Evolutionary conservation across 2,113 vertebrate genomes (phyloP).

Genomic region (Rhipidura dahli): DNA sequence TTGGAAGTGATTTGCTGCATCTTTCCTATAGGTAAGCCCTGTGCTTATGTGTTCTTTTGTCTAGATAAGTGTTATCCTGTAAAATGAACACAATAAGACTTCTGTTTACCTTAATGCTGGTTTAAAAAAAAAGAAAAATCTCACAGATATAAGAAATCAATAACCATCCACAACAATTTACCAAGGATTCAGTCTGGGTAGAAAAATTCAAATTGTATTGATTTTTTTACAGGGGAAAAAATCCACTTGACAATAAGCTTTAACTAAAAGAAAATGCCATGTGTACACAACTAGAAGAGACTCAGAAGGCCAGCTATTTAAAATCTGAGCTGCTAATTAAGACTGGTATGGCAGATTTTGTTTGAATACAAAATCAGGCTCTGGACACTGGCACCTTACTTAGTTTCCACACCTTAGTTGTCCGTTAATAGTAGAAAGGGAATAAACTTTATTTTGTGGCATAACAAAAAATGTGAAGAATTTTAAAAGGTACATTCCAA

Average conservation of each 20-base stretch:
- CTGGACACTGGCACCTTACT: background rate
- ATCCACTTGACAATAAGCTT: background rate
- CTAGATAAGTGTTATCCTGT: constrained; percentile 66
- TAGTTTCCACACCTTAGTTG: background rate
- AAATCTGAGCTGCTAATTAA: constrained; percentile 8
- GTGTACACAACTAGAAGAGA: background rate
- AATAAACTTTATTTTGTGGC: background rate
- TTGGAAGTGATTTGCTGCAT: constrained; percentile 36
- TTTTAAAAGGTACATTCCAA: background rate
- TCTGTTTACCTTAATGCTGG: constrained; percentile 71
- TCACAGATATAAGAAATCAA: constrained; percentile 73
- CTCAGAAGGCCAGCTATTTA: constrained; percentile 23
- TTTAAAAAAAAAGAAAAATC: constrained; percentile 49
- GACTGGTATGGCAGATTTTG: background rate
- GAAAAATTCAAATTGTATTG: constrained; percentile 74
- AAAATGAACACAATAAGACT: constrained; percentile 63
- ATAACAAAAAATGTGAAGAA: background rate
- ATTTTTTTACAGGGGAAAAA: constrained; percentile 40
- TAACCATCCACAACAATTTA: constrained; percentile 73
- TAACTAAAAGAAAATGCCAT: constrained; percentile 9
- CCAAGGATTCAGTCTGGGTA: constrained; percentile 53
- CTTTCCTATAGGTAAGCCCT: constrained; percentile 42
- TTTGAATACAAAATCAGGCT: background rate
- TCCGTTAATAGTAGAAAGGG: background rate
- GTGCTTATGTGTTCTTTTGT: constrained; percentile 64